These are phyloP conservation scores for Fragum sueziense DNA, from an alignment of 2,888 invertebrate species.

Conservation along the genomic window DNA sequence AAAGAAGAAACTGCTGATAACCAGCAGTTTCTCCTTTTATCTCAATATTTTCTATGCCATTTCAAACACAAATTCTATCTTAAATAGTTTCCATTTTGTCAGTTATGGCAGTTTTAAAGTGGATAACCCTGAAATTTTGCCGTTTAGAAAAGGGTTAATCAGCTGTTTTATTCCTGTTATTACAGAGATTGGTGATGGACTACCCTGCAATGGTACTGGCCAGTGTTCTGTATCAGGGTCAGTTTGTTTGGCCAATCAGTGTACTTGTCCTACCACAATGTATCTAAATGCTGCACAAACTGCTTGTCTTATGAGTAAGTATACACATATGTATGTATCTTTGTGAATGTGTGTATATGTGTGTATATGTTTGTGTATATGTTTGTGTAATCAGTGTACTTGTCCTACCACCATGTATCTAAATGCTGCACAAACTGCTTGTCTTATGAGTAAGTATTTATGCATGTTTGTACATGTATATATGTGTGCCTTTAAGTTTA, in stretches of 20 bases:
- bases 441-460: conserved; percentile 13
- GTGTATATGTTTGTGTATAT: too few relatives aligned
- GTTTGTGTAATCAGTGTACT: not conserved
- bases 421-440: conserved; percentile 1
- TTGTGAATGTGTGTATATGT: too few relatives aligned
- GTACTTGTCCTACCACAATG: conserved; percentile 4
- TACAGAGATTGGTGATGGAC: conserved; percentile 13
- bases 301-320: conserved; percentile 17
- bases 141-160: not conserved
- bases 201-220: not conserved
- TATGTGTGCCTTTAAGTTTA: too few relatives aligned
- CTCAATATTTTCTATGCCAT: too few relatives aligned
- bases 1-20: too few relatives aligned
- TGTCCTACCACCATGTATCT: not conserved
- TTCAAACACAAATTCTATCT: too few relatives aligned
- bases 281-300: not conserved
- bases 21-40: too few relatives aligned
- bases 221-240: conserved; percentile 13
- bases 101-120: too few relatives aligned
- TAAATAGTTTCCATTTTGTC: too few relatives aligned
- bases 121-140: too few relatives aligned
- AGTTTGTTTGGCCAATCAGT: not conserved
- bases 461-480: too few relatives aligned
- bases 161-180: not conserved
- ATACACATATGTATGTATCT: too few relatives aligned